Conservation (phyloP, 64 coral and sea anemone species). For the Cladopsammia gracilis region DNA sequence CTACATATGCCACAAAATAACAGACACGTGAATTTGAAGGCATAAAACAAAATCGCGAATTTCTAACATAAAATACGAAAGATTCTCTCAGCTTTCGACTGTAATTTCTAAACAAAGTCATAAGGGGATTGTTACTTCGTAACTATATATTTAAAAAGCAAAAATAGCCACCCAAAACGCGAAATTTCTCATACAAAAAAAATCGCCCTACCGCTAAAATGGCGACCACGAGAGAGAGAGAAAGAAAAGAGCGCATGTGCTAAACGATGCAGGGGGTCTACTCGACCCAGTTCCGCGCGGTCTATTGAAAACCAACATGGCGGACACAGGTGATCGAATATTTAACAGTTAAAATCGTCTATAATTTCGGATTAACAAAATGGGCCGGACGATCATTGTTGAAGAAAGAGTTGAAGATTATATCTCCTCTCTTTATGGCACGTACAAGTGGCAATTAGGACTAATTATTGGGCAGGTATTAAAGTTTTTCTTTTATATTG, state of each 20-base stretch:
- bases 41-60: background rate
- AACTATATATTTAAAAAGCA: background rate
- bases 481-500: too few species aligned
- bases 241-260: conserved; percentile 54
- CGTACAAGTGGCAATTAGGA: conserved; percentile 75
- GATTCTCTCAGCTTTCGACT: background rate
- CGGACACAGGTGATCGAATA: background rate
- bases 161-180: background rate
- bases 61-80: background rate
- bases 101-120: background rate
- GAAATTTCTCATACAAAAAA: background rate
- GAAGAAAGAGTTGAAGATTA: conserved; percentile 85
- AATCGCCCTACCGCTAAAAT: conserved; percentile 1
- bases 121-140: background rate
- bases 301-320: conserved; percentile 45
- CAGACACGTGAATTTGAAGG: background rate
- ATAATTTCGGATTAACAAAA: background rate
- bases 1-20: too few species aligned
- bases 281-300: conserved; percentile 18
- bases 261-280: conserved; percentile 51
- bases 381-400: conserved; percentile 86
- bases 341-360: background rate
- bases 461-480: conserved; percentile 84
- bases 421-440: conserved; percentile 83
- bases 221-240: conserved; percentile 76